phyloP scores from a whole-genome alignment of 1,140 invertebrate species.

The Elymnias hypermnestra region DNA sequence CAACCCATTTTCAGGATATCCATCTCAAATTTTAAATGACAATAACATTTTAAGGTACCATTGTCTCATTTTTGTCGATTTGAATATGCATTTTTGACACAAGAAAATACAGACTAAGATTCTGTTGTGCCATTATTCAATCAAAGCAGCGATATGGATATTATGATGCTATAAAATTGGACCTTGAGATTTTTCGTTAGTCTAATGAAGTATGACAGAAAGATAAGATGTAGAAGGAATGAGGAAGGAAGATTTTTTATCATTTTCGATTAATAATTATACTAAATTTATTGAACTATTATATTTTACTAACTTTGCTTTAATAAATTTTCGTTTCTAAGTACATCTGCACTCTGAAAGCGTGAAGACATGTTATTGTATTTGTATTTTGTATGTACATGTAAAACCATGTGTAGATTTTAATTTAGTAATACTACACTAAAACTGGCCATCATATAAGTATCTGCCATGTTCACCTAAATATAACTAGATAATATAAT shows the following conservation, averaged over 20 bases:
- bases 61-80: no score
- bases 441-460: constrained; percentile 77
- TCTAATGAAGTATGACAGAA: no score
- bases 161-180: no score
- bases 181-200: no score
- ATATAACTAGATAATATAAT: constrained; percentile 77
- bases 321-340: neutral
- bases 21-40: no score
- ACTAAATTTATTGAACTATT: neutral
- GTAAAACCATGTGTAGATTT: constrained; percentile 77
- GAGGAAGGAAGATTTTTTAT: neutral
- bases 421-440: constrained; percentile 77
- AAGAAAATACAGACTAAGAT: no score
- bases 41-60: no score
- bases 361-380: constrained; percentile 22
- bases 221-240: no score
- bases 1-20: no score
- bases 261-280: neutral
- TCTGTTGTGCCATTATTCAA: no score
- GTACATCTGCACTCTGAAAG: constrained; percentile 44
- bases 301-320: constrained; percentile 1
- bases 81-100: no score
- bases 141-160: no score
- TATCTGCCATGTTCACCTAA: constrained; percentile 76
- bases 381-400: constrained; percentile 71